A percentile compares a stretch with the other conserved stretches of the same genome.
These are phyloP conservation scores for Nesidiocoris tenuis DNA, from an alignment of 2,888 invertebrate species.

Conservation along the genomic window DNA sequence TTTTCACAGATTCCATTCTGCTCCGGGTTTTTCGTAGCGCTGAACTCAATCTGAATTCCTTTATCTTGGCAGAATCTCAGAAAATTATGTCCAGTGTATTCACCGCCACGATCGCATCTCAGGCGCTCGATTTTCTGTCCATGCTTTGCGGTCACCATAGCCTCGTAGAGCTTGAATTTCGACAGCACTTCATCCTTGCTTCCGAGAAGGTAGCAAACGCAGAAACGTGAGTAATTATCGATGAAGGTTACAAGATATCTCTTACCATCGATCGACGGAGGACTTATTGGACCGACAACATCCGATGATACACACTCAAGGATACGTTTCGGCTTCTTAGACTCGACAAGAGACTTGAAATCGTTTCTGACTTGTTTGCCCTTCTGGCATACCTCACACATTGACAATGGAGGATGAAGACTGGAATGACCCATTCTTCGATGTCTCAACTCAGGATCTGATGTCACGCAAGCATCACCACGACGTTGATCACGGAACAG, in stretches of 20 bases:
- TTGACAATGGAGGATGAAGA: too few species aligned
- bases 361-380: too few species aligned
- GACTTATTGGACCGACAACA: not conserved
- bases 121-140: constrained; percentile 10
- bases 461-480: not conserved
- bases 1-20: constrained; percentile 47
- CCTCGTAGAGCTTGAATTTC: constrained; percentile 4
- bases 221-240: constrained; percentile 8
- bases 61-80: constrained; percentile 42
- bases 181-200: not conserved
- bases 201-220: not conserved
- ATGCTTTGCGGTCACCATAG: constrained; percentile 7
- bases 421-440: constrained; percentile 14
- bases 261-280: not conserved
- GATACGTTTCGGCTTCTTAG: not conserved
- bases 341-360: too few species aligned
- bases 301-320: constrained; percentile 1
- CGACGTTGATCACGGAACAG: too few species aligned
- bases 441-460: not conserved
- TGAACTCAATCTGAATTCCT: constrained; percentile 46
- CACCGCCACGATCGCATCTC: constrained; percentile 47
- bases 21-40: constrained; percentile 42
- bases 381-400: too few species aligned
- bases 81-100: constrained; percentile 44
- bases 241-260: constrained; percentile 4